phyloP scores from a whole-genome alignment of 2,113 vertebrate species.

The Dipodomys stephensi region DNA sequence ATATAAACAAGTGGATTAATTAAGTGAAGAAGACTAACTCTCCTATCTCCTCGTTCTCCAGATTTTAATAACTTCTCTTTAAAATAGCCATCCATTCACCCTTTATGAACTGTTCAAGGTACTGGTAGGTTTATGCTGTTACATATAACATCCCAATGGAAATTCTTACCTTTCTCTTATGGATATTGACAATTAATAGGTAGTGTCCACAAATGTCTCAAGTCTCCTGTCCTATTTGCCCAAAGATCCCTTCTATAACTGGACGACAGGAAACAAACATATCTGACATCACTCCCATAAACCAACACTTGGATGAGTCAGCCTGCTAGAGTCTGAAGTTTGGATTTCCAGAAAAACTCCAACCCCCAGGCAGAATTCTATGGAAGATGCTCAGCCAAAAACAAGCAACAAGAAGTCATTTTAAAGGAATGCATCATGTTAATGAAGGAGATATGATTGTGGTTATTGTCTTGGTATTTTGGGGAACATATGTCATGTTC shows the following conservation, averaged over 20 bases:
- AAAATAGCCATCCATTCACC: not conserved
- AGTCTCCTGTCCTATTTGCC: not conserved
- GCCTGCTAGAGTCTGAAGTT: not conserved
- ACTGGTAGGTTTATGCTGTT: not conserved
- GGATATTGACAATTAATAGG: not conserved
- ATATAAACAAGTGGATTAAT: not conserved
- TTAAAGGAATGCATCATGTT: slow-evolving; percentile 49
- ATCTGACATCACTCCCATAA: slow-evolving; percentile 11
- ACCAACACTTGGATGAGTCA: slow-evolving; percentile 35
- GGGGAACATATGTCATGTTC: slow-evolving; percentile 63
- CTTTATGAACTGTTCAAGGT: not conserved
- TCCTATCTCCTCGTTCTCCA: not conserved
- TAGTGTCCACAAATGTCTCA: not conserved
- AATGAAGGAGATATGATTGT: not conserved
- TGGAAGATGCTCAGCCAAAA: not conserved
- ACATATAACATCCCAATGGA: not conserved
- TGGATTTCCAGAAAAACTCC: slow-evolving; percentile 49
- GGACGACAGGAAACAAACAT: slow-evolving; percentile 31
- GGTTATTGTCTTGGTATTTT: slow-evolving; percentile 64
- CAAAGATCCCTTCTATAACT: slow-evolving; percentile 1
- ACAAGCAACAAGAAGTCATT: slow-evolving; percentile 35
- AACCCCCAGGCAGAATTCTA: slow-evolving; percentile 20
- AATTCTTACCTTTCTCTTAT: slow-evolving; percentile 14
- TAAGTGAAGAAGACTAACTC: not conserved
- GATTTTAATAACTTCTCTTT: not conserved